Base-by-base conservation (phyloP, 2,888 invertebrate species). In the Parelbella ahira region DNA sequence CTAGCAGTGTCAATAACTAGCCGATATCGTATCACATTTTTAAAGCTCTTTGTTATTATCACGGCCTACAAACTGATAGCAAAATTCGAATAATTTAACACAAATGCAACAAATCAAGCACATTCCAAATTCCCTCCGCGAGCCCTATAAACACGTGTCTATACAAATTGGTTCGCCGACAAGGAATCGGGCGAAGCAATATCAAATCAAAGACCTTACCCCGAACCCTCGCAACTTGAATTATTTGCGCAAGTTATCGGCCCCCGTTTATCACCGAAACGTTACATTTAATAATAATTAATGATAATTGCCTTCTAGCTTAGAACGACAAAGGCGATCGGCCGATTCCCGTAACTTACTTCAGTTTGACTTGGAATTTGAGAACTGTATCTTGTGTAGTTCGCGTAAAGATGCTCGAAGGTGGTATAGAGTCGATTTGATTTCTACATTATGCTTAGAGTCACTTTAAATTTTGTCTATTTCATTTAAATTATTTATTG, bases 201-300 rank as follows among this genome's bases (percentile, higher is more conserved):
- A 41, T 41, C 41, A 42, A 42, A 38, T 33, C 38, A 46, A 44
- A 44, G 25, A 23, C 32, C 33, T 36, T 34, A 33, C 33, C 38
- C 38, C 15, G 39, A 39, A 39, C 39, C 49, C 47, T 48, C 45
- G 49, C 49, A 47, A 50, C 63, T 72, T 78, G 82, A 82, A 69
- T 80, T 84, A 84, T 86, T 83, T 79, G 79, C 67, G 54, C 80
- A 82, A 84, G 81, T 83, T 86, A 87, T 87, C 86, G 78, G 79
- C 58, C 56, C 55, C 75, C 83, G 82, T 86, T 84, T 82, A 84
- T 86, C 86, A 83, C 67, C 53, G 54, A 68, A 73, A 63, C 74
- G 84, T 84, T 84, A 78, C 80, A 82, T 87, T 86, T 87, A 87
- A 87, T 87, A 84, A 87, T 87, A 83, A 87, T 86, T 83, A 86